Evolutionary conservation across 2,797 vertebrate species (phyloP).

Genomic region (Oryzias sinensis): DNA sequence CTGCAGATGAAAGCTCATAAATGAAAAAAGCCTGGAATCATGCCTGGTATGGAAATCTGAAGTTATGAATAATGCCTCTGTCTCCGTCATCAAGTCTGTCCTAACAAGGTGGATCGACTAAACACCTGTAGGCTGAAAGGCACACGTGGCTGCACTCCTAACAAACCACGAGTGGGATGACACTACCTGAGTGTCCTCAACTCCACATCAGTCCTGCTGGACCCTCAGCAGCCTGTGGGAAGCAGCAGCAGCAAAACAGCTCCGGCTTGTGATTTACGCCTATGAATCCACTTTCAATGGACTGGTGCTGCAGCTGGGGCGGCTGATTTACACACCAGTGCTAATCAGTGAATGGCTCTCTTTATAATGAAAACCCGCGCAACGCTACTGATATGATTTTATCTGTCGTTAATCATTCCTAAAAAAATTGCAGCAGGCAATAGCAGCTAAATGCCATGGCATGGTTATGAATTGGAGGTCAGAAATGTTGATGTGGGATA

Average conservation of each 20-base stretch:
- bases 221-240: conserved; percentile 40
- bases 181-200: conserved; percentile 37
- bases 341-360: conserved; percentile 81
- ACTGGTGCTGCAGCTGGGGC: conserved; percentile 29
- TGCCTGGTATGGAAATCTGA: conserved; percentile 93
- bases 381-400: conserved; percentile 64
- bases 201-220: conserved; percentile 46
- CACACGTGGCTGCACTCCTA: conserved; percentile 54
- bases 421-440: conserved; percentile 56
- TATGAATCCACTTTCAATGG: conserved; percentile 59
- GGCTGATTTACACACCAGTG: conserved; percentile 76
- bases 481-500: conserved; percentile 35
- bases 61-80: conserved; percentile 98
- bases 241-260: conserved; percentile 44
- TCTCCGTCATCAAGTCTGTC: conserved; percentile 92
- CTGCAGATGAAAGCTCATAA: conserved; percentile 93
- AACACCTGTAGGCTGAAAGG: conserved; percentile 68
- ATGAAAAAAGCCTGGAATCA: conserved; percentile 93
- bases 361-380: conserved; percentile 82
- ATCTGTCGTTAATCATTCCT: conserved; percentile 67
- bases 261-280: conserved; percentile 62
- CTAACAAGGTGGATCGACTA: conserved; percentile 92
- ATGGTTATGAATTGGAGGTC: conserved; percentile 32
- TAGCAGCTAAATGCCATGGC: conserved; percentile 38
- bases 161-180: conserved; percentile 57